Conservation (phyloP, 2,888 invertebrate genomes). For the Sericinus montela region DNA sequence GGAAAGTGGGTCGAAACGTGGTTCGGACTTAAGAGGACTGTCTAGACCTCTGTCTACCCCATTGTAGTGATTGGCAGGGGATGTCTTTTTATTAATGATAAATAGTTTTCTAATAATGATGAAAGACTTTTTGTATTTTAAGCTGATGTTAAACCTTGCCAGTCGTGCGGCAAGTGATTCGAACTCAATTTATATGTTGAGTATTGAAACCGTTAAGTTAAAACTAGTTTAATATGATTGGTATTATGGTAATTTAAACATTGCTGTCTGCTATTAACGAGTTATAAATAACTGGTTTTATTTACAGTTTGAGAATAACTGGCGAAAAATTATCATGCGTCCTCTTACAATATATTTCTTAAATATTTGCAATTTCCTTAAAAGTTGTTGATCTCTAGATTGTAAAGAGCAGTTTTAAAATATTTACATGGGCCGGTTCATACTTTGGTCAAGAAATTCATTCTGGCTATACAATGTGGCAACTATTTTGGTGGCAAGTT, state of each 20-base stretch:
- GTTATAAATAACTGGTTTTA: conserved; percentile 9
- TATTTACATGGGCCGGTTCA: background rate
- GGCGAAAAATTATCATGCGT: background rate
- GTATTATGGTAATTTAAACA: conserved; percentile 13
- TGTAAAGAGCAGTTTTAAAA: background rate
- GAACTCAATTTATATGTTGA: conserved; percentile 12
- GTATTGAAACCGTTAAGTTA: conserved; percentile 12
- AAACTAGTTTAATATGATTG: conserved; percentile 18
- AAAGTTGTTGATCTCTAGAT: background rate
- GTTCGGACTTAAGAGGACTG: too few species aligned
- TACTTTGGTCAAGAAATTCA: too few species aligned
- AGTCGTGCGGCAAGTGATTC: conserved; percentile 4
- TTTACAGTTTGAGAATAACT: conserved; percentile 10
- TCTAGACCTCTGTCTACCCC: too few species aligned
- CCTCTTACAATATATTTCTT: too few species aligned
- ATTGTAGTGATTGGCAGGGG: too few species aligned
- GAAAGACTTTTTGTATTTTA: background rate
- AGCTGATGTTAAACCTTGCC: background rate
- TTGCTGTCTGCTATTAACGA: conserved; percentile 7
- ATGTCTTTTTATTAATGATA: too few species aligned
- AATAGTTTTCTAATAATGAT: too few species aligned
- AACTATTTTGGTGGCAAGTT: too few species aligned
- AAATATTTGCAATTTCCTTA: too few species aligned
- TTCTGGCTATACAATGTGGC: too few species aligned
- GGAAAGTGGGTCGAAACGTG: too few species aligned